Percentiles rank a stretch among this genome's conserved stretches.
Conservation (phyloP, 2,888 invertebrate genomes). For the Neelides folsomi region DNA sequence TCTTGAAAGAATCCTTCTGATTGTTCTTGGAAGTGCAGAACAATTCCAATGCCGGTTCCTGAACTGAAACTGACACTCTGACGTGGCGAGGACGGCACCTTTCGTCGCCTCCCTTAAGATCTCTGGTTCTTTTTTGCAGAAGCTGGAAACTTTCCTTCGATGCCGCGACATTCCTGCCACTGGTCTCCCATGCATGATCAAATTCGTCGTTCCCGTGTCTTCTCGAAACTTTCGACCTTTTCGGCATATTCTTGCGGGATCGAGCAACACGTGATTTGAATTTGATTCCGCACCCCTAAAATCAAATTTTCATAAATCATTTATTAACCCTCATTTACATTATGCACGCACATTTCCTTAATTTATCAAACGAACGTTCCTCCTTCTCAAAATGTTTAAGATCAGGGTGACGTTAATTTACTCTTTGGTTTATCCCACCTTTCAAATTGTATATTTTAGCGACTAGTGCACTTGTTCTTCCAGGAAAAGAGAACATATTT, state of each 20-base stretch:
- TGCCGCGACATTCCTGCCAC: slow-evolving; percentile 16
- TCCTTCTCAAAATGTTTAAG: too few species aligned
- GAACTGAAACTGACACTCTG: slow-evolving; percentile 79
- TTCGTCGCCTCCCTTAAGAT: slow-evolving; percentile 68
- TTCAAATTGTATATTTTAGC: too few species aligned
- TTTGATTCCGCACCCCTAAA: slow-evolving; percentile 8
- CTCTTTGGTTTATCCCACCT: too few species aligned
- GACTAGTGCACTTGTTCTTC: too few species aligned
- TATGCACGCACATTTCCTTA: too few species aligned
- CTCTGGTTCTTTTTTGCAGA: slow-evolving; percentile 65
- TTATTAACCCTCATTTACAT: not conserved
- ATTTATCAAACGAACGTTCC: too few species aligned
- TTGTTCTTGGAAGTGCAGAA: slow-evolving; percentile 62
- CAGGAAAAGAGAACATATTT: too few species aligned
- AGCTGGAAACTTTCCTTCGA: slow-evolving; percentile 36
- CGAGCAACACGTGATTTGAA: slow-evolving; percentile 69
- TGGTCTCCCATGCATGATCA: slow-evolving; percentile 12
- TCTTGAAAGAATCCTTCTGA: slow-evolving; percentile 70
- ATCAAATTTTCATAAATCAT: not conserved
- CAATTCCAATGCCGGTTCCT: slow-evolving; percentile 78
- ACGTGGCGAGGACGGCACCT: slow-evolving; percentile 68
- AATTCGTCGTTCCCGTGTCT: slow-evolving; percentile 8
- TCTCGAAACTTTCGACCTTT: slow-evolving; percentile 64
- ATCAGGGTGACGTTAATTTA: too few species aligned
- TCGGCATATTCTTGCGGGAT: slow-evolving; percentile 76